Evolutionary conservation across 1,140 invertebrate species (phyloP).

Genomic region (Rhopalosiphum maidis): DNA sequence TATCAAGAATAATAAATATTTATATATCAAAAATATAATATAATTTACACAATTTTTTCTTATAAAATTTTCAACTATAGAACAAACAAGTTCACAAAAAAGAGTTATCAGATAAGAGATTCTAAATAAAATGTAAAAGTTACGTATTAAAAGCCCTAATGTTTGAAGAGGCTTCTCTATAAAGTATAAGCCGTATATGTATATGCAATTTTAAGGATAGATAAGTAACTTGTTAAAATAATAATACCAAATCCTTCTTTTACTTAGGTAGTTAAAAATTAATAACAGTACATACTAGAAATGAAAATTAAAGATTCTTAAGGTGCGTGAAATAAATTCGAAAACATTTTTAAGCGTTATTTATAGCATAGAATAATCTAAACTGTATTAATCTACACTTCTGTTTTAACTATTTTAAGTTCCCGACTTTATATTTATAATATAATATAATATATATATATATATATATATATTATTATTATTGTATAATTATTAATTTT

Average conservation of each 20-base stretch:
- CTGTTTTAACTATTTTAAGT: background rate
- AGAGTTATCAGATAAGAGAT: too few relatives aligned
- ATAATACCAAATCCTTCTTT: background rate
- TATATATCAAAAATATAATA: too few relatives aligned
- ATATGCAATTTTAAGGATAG: background rate
- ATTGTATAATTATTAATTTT: too few relatives aligned
- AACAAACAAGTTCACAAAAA: background rate
- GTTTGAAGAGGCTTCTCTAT: background rate
- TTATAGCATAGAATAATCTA: background rate
- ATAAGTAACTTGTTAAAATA: background rate
- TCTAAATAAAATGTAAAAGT: background rate
- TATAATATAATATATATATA: too few relatives aligned
- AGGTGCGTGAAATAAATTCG: background rate
- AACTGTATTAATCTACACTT: background rate
- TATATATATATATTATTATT: too few relatives aligned
- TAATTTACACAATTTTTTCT: too few relatives aligned
- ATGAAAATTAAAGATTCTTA: too few relatives aligned
- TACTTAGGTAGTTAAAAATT: too few relatives aligned
- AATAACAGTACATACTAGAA: too few relatives aligned
- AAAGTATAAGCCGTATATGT: background rate
- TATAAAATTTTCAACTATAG: too few relatives aligned
- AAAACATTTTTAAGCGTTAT: background rate
- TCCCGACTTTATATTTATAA: background rate
- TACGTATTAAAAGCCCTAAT: background rate
- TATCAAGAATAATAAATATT: too few relatives aligned